Percentiles rank a stretch among this genome's conserved stretches.
Conservation (phyloP, 2,113 vertebrate species). For the Prietella phreatophila region DNA sequence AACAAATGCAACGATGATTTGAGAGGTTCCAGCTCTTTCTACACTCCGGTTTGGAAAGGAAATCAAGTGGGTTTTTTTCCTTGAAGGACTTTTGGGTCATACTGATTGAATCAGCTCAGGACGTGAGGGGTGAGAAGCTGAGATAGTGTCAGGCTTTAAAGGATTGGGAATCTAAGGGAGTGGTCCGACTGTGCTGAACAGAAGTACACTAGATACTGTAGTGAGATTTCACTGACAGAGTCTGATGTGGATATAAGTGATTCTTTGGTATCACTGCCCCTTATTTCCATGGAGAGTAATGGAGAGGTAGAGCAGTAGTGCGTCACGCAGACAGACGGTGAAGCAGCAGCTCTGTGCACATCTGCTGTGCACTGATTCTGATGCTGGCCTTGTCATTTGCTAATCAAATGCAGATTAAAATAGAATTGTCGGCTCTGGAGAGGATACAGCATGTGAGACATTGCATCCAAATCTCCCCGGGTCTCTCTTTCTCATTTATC, state of each 20-base stretch:
- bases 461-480: neutral
- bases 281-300: neutral
- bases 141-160: conserved; percentile 7
- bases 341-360: conserved; percentile 22
- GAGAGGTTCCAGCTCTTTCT: neutral
- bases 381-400: neutral
- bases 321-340: neutral
- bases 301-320: neutral
- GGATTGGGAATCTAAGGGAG: neutral
- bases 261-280: neutral
- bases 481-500: conserved; percentile 2
- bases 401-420: conserved; percentile 6
- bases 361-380: neutral
- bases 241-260: neutral
- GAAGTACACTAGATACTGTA: neutral
- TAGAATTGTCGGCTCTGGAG: neutral
- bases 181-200: neutral
- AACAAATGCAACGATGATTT: neutral
- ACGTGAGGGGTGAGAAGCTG: neutral
- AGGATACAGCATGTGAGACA: neutral
- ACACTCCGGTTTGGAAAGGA: neutral
- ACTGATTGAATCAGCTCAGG: neutral
- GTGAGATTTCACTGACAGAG: neutral
- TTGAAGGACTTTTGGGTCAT: neutral
- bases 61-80: neutral